Evolutionary conservation across 2,888 invertebrate genomes (phyloP).

Genomic region (Eucriotettix oculatus): DNA sequence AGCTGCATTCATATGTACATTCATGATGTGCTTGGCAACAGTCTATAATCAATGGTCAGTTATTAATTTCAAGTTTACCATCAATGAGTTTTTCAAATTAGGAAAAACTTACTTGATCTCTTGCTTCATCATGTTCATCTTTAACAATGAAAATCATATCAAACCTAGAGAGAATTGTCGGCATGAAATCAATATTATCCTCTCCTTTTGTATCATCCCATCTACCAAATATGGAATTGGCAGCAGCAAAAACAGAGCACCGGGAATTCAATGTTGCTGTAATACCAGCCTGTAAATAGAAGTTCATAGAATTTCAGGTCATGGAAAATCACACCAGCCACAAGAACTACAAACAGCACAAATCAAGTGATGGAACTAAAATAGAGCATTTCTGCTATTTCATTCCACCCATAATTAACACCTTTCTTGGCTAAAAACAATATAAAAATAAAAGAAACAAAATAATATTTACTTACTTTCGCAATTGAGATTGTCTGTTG

Average conservation of each 20-base stretch:
- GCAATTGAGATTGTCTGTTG: constrained; percentile 99
- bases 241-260: constrained; percentile 97
- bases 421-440: background rate
- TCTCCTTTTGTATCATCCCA: constrained; percentile 98
- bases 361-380: too few species aligned
- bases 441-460: background rate
- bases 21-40: constrained; percentile 92
- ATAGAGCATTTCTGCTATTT: too few species aligned
- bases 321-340: too few species aligned
- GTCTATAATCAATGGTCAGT: constrained; percentile 31
- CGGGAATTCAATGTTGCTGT: constrained; percentile 96
- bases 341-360: too few species aligned
- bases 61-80: background rate
- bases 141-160: constrained; percentile 99
- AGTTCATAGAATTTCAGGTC: background rate
- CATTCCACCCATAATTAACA: too few species aligned
- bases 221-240: constrained; percentile 93
- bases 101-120: constrained; percentile 58
- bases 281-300: constrained; percentile 64
- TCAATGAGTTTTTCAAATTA: background rate
- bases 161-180: constrained; percentile 97
- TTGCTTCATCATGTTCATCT: constrained; percentile 78
- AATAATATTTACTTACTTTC: constrained; percentile 47
- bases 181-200: constrained; percentile 99
- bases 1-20: constrained; percentile 79